Conservation (phyloP, 1,140 invertebrate genomes). For the Eciton burchellii region DNA sequence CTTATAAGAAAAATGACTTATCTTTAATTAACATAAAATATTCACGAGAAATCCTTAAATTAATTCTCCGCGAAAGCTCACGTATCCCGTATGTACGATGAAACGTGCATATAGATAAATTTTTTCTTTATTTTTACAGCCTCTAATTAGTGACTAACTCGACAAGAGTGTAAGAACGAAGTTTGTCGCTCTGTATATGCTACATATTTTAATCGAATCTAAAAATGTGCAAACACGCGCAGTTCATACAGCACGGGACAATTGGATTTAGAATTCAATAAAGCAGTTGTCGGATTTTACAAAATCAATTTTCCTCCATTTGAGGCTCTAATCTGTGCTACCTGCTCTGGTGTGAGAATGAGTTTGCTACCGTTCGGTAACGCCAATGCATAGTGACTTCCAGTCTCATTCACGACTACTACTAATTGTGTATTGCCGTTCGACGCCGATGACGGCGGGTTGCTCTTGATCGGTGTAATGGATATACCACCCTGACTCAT, state of each 20-base stretch:
- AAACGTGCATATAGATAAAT: not conserved
- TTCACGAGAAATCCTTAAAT: not conserved
- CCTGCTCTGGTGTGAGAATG: conserved; percentile 83
- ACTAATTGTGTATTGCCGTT: conserved; percentile 77
- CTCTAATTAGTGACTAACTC: conserved; percentile 6
- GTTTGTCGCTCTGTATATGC: not conserved
- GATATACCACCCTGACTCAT: conserved; percentile 83
- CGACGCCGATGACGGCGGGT: conserved; percentile 54
- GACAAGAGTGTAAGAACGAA: not conserved
- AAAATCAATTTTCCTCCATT: conserved; percentile 83
- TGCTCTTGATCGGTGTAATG: conserved; percentile 81
- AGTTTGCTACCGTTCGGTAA: conserved; percentile 83
- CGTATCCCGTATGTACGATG: not conserved
- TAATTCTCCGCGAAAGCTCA: not conserved
- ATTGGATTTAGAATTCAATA: not conserved
- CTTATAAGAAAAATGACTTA: not conserved
- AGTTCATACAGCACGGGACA: not conserved
- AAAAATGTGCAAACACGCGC: not conserved
- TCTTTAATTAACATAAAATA: not conserved
- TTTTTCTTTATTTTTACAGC: not conserved
- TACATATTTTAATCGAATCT: conserved; percentile 15
- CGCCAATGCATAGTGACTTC: conserved; percentile 83
- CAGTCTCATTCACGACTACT: conserved; percentile 84
- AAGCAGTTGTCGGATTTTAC: conserved; percentile 72
- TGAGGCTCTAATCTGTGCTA: conserved; percentile 83